These are phyloP conservation scores for Herpailurus yagouaroundi DNA, from an alignment of 2,113 vertebrate species.

Conservation along the genomic window DNA sequence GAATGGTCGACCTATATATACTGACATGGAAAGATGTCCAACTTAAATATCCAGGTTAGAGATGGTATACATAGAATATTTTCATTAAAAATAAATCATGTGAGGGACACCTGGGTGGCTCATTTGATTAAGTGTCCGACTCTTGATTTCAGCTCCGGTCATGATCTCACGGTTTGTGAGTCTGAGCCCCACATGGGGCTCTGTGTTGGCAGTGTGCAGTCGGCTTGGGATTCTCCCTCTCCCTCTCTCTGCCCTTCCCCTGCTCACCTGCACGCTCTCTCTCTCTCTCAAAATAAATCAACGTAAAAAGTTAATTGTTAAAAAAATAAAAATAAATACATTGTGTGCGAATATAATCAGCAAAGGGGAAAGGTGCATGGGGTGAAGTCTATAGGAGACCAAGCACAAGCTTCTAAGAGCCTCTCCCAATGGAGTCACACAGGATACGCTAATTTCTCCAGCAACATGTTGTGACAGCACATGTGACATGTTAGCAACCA, in stretches of 20 bases:
- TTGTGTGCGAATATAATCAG: neutral
- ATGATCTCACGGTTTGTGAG: no score
- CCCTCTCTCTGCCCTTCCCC: no score
- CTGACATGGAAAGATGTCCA: neutral
- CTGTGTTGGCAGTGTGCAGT: no score
- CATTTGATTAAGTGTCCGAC: no score
- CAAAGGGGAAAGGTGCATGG: neutral
- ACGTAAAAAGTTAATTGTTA: no score
- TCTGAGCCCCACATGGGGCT: no score
- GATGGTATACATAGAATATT: neutral
- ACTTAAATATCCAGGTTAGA: neutral
- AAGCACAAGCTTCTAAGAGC: neutral
- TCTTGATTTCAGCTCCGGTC: no score
- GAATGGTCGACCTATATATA: neutral
- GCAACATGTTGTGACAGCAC: neutral
- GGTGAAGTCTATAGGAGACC: neutral
- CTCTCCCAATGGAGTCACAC: neutral
- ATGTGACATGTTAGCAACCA: neutral
- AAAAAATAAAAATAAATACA: neutral
- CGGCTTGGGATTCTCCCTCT: no score
- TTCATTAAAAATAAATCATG: neutral
- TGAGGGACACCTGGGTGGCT: no score
- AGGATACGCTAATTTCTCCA: neutral
- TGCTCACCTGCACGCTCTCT: no score
- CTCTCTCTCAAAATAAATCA: no score